Evolutionary conservation across 2,113 vertebrate species (phyloP), one percentile per base, ranked within the genome.

Genomic region (Trichomycterus rosablanca): DNA sequence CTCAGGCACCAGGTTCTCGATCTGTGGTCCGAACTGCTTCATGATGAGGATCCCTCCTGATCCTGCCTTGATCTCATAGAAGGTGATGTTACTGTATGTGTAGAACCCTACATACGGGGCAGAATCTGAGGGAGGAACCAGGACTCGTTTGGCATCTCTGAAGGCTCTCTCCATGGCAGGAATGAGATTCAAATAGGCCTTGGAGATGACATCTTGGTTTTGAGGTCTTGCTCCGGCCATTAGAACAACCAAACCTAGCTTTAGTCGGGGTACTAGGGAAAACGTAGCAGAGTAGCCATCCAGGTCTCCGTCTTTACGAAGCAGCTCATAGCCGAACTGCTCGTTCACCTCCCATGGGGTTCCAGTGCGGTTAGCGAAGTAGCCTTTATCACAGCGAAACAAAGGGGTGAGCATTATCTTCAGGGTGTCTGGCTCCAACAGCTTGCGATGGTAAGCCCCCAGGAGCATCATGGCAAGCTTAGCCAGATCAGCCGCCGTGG

Each of bases 281-380:
- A 97, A 89, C 0, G 90, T 92, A 19, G 93, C 91, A 0, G 92
- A 89, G 7, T 92, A 97, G 3, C 95, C 92, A 0, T 95, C 93
- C 2, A 97, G 75, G 72, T 95, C 95, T 0, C 94, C 92, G 0
- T 96, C 95, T 66, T 97, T 97, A 61, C 89, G 88, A 28, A 91
- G 68, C 37, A 95, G 74, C 5, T 92, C 89, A 1, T 96, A 94
- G 9, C 91, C 92, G 1, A 81, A 4, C 56, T 89, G 91, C 71
- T 88, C 83, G 0, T 94, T 92, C 49, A 95, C 86, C 75, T 97
- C 93, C 95, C 93, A 98, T 0, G 92, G 94, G 0, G 93, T 95
- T 16, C 93, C 91, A 0, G 92, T 96, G 76, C 85, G 87, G 58
- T 88, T 89, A 46, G 93, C 90, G 0, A 96, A 94, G 69, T 96